Conservation (phyloP, 2,113 vertebrate genomes). For the Nannobrachium achirus region DNA sequence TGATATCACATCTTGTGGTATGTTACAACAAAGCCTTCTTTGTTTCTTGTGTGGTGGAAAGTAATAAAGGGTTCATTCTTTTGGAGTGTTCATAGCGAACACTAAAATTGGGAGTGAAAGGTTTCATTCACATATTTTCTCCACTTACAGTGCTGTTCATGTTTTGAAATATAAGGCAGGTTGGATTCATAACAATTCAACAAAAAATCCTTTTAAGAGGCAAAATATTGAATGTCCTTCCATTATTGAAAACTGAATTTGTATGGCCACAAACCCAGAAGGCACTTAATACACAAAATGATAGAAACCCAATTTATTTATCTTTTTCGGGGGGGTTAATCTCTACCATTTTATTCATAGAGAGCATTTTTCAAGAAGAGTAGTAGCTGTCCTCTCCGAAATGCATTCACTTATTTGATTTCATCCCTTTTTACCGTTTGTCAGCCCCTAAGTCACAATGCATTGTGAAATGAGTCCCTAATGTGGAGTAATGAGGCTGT, state of each 20-base stretch:
- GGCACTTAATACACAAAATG: constrained; percentile 69
- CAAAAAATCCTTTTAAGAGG: constrained; percentile 73
- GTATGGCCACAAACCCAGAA: constrained; percentile 69
- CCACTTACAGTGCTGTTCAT: constrained; percentile 62
- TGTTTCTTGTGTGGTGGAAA: constrained; percentile 59
- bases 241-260: constrained; percentile 69
- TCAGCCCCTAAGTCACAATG: constrained; percentile 75
- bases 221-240: constrained; percentile 75
- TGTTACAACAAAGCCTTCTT: constrained; percentile 67
- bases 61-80: constrained; percentile 73
- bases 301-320: constrained; percentile 33
- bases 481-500: constrained; percentile 81
- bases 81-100: constrained; percentile 58
- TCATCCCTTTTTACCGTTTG: constrained; percentile 70
- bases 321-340: constrained; percentile 5
- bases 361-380: constrained; percentile 43
- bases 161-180: constrained; percentile 72
- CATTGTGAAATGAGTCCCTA: constrained; percentile 78
- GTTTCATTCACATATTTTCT: constrained; percentile 70
- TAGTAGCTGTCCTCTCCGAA: constrained; percentile 42
- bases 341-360: constrained; percentile 48
- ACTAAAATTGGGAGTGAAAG: constrained; percentile 68
- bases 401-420: constrained; percentile 72
- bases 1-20: constrained; percentile 62
- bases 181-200: constrained; percentile 71